These are phyloP conservation scores for Argynnis bischoffii DNA, from an alignment of 2,888 invertebrate genomes.

Conservation along the genomic window DNA sequence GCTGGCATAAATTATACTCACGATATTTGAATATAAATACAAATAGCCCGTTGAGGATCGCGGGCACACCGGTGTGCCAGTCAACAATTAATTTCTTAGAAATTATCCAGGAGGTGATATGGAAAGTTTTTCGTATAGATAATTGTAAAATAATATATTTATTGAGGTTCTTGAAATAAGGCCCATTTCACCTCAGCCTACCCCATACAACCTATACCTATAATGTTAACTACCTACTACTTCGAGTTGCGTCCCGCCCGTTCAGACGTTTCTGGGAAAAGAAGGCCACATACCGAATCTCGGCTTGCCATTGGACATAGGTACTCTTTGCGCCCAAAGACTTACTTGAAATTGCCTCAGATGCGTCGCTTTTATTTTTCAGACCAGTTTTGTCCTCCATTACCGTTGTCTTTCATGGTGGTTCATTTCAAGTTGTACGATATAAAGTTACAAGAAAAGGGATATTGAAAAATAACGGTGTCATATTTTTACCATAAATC, in stretches of 20 bases:
- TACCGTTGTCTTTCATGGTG: constrained; percentile 21
- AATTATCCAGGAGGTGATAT: no score
- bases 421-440: constrained; percentile 14
- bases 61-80: no score
- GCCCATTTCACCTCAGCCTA: background rate
- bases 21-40: no score
- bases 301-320: constrained; percentile 60
- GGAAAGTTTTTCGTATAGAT: no score
- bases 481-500: no score
- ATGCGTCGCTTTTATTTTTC: constrained; percentile 41
- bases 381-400: constrained; percentile 34
- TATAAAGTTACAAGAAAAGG: background rate
- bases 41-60: no score
- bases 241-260: constrained; percentile 48
- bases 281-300: constrained; percentile 75
- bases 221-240: constrained; percentile 30
- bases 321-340: constrained; percentile 55
- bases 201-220: background rate
- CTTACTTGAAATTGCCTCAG: constrained; percentile 42
- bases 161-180: no score
- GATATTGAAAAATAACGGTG: background rate
- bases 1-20: no score
- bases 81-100: no score
- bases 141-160: no score
- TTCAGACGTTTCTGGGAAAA: constrained; percentile 72